Evolutionary conservation across 2,888 invertebrate species (phyloP).

Genomic region (Eupithecia dodoneata): DNA sequence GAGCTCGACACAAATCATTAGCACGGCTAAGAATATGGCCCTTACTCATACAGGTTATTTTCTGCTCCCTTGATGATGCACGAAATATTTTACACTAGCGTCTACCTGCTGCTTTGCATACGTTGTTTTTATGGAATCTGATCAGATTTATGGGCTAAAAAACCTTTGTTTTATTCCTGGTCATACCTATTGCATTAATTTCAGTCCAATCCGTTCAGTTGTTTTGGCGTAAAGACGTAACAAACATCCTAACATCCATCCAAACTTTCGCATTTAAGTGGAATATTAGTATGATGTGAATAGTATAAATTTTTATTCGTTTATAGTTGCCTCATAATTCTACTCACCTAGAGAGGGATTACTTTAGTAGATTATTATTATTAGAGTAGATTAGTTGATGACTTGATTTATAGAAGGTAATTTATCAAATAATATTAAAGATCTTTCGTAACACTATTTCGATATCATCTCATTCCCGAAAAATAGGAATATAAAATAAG

Average conservation of each 20-base stretch:
- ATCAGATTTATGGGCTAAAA: background rate
- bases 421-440: background rate
- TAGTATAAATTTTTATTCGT: background rate
- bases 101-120: background rate
- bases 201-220: background rate
- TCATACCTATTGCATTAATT: too few species aligned
- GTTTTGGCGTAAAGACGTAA: background rate
- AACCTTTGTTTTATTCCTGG: too few species aligned
- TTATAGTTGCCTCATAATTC: background rate
- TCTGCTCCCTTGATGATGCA: conserved; percentile 14
- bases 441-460: background rate
- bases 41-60: conserved; percentile 29
- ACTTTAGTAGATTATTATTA: background rate
- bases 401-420: background rate
- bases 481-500: background rate
- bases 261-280: too few species aligned
- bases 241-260: too few species aligned
- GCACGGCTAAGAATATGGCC: conserved; percentile 5
- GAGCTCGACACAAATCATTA: background rate
- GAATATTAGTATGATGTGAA: too few species aligned
- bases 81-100: background rate
- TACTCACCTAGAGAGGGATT: background rate
- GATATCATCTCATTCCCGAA: background rate
- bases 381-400: background rate
- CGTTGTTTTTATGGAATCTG: background rate